Base-by-base conservation (phyloP, 1,140 invertebrate species). In the Neodiprion lecontei region DNA sequence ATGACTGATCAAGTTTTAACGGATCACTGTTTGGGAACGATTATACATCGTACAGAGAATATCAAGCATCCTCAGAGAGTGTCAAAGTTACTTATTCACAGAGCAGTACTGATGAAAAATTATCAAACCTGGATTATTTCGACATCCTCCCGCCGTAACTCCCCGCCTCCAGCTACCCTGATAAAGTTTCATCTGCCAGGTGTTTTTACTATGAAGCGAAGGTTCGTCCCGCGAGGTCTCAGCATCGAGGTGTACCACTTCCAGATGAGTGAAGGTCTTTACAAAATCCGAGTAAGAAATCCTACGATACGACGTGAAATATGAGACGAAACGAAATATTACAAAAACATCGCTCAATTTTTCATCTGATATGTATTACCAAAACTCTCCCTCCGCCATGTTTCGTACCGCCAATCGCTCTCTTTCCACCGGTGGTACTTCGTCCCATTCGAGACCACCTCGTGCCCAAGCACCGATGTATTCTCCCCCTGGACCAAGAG, bases 141-240 rank as follows among this genome's bases (percentile, higher is more conserved):
- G 89, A 86, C 96, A 98, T 23, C 96, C 96, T 40, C 96, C 96
- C 4, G 96, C 96, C 0, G 95, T 94, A 0, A 97, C 96, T 1
- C 96, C 96, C 79, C 92, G 91, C 81, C 94, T 93, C 96, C 96
- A 98, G n/a, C 92, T 91, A 1, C 95, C 95, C 83, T 96, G 94
- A 81, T 94, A 95, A 79, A 96, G 90, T 78, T 93, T 92, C 91
- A 96, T 94, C 79, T 96, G 94, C 96, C 96, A 97, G 0, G 93
- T 93, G 67, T 90, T 91, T 79, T 95, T 95, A 74, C 93, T 92
- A 71, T 94, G 91, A 9, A 97, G 88, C 10, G 94, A 94, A 0
- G 94, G 91, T 84, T 98, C 96, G 76, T 96, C 95, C 78, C 93
- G 89, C 71, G 94, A 94, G 17, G 96, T 96, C 80, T 97, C 96